Conservation (phyloP, 64 coral and sea anemone genomes). For the Stylophora pistillata region DNA sequence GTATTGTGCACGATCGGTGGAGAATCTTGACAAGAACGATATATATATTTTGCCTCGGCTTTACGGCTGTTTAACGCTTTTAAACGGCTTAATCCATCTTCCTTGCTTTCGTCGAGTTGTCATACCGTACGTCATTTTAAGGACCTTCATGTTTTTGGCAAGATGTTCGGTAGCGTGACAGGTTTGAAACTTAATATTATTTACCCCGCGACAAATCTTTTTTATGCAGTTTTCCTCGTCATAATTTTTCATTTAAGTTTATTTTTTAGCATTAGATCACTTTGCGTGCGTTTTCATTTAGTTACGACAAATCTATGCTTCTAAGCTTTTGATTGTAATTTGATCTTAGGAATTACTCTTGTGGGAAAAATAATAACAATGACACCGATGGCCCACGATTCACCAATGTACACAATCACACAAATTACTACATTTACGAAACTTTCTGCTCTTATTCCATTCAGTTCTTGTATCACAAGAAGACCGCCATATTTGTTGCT, state of each 20-base stretch:
- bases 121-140: not conserved
- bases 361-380: not conserved
- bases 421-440: not conserved
- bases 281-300: not conserved
- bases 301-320: not conserved
- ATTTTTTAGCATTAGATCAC: not conserved
- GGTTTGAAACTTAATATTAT: not conserved
- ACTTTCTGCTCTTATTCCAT: not conserved
- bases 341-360: slow-evolving; percentile 4
- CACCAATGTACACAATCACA: not conserved
- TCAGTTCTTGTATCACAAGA: not conserved
- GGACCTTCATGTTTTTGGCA: not conserved
- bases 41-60: not conserved
- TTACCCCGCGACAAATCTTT: not conserved
- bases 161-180: not conserved
- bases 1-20: not conserved
- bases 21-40: not conserved
- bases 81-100: not conserved
- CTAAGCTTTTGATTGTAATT: slow-evolving; percentile 17
- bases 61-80: not conserved
- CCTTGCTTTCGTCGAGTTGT: not conserved
- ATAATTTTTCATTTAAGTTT: not conserved
- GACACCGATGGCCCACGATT: too few relatives aligned
- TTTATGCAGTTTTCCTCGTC: not conserved
- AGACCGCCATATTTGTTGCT: not conserved